phyloP scores from a whole-genome alignment of 2,113 vertebrate genomes.

The Cynoglossus semilaevis region DNA sequence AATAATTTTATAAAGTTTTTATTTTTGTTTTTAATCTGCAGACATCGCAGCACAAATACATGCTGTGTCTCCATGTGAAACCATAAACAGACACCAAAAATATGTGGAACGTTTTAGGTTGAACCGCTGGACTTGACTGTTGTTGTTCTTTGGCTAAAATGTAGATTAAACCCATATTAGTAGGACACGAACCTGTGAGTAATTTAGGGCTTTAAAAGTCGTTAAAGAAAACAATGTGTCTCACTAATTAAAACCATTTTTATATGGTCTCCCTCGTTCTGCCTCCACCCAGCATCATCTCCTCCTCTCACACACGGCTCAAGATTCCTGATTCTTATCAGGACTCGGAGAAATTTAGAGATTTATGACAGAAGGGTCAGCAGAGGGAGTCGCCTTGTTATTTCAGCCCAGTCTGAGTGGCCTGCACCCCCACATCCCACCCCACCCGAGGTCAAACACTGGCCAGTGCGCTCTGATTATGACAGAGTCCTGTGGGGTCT shows the following conservation, averaged over 20 bases:
- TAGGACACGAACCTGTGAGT: constrained; percentile 39
- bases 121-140: constrained; percentile 11
- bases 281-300: constrained; percentile 5
- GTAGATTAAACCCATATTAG: constrained; percentile 34
- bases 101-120: not conserved
- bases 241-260: constrained; percentile 58
- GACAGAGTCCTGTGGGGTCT: constrained; percentile 63
- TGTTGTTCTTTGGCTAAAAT: constrained; percentile 33
- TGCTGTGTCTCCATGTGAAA: too few relatives aligned
- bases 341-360: constrained; percentile 48
- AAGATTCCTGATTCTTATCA: constrained; percentile 53
- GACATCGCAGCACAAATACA: too few relatives aligned
- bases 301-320: constrained; percentile 43
- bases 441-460: constrained; percentile 44
- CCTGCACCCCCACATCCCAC: constrained; percentile 9
- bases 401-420: constrained; percentile 58
- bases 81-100: too few relatives aligned
- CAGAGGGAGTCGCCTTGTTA: constrained; percentile 53
- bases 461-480: constrained; percentile 51
- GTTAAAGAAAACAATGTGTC: constrained; percentile 43
- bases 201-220: constrained; percentile 43
- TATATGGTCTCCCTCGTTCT: constrained; percentile 9
- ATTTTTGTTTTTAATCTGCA: too few relatives aligned
- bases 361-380: constrained; percentile 49
- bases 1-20: too few relatives aligned